These are phyloP conservation scores for Xiphias gladius DNA, from an alignment of 2,113 vertebrate genomes.

Conservation along the genomic window DNA sequence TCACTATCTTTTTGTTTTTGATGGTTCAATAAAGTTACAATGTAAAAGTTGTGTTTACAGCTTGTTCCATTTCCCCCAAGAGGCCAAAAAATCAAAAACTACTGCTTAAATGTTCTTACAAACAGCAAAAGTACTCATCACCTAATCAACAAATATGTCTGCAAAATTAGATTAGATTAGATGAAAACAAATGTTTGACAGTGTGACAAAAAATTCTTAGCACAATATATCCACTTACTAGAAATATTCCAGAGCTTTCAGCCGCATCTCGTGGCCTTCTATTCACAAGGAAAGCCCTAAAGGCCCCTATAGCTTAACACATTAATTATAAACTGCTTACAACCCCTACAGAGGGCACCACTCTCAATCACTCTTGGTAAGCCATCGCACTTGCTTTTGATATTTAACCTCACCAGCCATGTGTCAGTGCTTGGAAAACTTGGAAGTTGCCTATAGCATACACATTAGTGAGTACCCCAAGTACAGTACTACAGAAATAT, in stretches of 20 bases:
- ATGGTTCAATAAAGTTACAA: too few species aligned
- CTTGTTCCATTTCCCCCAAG: too few species aligned
- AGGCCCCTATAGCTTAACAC: neutral
- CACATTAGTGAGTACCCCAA: too few species aligned
- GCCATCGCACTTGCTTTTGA: slow-evolving; percentile 15
- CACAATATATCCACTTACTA: neutral
- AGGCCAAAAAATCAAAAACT: neutral
- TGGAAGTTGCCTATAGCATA: neutral
- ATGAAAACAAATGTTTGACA: neutral
- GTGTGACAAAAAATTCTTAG: neutral
- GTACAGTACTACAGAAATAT: neutral
- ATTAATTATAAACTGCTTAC: neutral
- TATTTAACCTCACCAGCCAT: slow-evolving; percentile 9
- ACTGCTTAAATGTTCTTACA: neutral
- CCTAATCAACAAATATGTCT: neutral
- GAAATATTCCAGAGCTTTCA: neutral
- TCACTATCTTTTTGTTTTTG: too few species aligned
- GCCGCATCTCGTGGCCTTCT: neutral
- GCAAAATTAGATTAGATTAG: neutral
- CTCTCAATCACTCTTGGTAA: neutral
- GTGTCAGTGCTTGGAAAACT: neutral
- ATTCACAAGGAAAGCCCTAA: neutral
- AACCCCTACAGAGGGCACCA: neutral
- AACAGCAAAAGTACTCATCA: neutral
- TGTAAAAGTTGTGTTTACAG: too few species aligned